phyloP scores from a whole-genome alignment of 2,888 invertebrate genomes.

The Sycophila texana region DNA sequence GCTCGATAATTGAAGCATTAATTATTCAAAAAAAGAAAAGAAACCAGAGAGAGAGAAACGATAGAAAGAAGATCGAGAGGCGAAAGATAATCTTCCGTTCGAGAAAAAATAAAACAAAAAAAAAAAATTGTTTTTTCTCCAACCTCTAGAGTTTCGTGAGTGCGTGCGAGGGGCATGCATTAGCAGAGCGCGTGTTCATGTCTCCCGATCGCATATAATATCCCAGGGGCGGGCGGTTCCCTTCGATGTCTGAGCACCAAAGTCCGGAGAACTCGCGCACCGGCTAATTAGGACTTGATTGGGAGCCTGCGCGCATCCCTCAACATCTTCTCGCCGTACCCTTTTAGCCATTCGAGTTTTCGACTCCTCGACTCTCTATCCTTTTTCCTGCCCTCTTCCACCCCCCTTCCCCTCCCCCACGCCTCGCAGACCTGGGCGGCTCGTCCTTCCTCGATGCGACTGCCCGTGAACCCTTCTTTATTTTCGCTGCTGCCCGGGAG shows the following conservation, averaged over 20 bases:
- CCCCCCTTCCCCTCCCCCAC: background rate
- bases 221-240: constrained; percentile 38
- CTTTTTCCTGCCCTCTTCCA: constrained; percentile 28
- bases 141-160: constrained; percentile 29
- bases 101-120: background rate
- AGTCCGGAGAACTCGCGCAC: constrained; percentile 44
- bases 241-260: constrained; percentile 6
- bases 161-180: constrained; percentile 53
- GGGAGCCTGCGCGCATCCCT: constrained; percentile 56
- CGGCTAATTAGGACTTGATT: constrained; percentile 72
- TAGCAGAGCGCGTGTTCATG: constrained; percentile 55
- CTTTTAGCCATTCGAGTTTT: constrained; percentile 37
- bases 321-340: constrained; percentile 32
- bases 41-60: background rate
- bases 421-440: background rate
- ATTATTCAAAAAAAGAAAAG: constrained; percentile 49
- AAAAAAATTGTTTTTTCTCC: too few relatives aligned
- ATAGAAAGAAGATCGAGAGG: background rate
- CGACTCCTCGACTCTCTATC: constrained; percentile 29
- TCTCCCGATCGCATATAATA: constrained; percentile 45
- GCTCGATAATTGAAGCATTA: constrained; percentile 52
- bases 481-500: background rate
- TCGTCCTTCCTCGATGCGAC: constrained; percentile 7
- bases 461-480: constrained; percentile 7
- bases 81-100: constrained; percentile 41